Percentiles rank a stretch among this genome's conserved stretches.
Evolutionary conservation across 2,113 vertebrate species (phyloP).

Genomic region (Anthoscopus minutus): DNA sequence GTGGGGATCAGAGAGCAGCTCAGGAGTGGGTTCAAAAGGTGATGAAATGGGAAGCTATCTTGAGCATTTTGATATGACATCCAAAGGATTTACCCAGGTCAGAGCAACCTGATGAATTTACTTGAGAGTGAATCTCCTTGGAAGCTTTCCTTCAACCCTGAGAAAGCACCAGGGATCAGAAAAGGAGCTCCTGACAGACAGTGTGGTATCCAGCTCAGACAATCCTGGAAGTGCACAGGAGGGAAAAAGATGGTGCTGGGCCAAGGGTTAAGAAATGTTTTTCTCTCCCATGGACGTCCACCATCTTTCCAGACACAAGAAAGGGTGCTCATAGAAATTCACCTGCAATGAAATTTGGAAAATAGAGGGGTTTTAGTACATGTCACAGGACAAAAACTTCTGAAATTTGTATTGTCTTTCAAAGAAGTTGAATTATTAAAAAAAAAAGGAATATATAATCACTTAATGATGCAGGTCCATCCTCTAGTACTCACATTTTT

Average conservation of each 20-base stretch:
- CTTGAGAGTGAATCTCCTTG: conserved; percentile 16
- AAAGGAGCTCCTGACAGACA: background rate
- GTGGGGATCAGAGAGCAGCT: background rate
- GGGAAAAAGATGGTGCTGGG: background rate
- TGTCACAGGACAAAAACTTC: background rate
- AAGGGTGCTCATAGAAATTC: background rate
- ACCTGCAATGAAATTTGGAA: background rate
- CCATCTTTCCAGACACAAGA: background rate
- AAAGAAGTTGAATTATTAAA: background rate
- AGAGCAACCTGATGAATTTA: background rate
- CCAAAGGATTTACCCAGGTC: background rate
- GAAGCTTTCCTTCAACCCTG: background rate
- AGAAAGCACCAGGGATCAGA: background rate
- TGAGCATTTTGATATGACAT: background rate
- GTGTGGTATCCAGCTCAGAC: background rate
- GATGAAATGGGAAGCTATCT: background rate
- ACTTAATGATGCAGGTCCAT: background rate
- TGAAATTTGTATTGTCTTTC: background rate
- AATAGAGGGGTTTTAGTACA: rapidly evolving
- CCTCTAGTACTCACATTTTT: background rate
- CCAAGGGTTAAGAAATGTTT: background rate
- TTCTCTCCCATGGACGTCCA: background rate
- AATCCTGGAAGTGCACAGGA: background rate
- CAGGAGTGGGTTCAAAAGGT: conserved; percentile 4
- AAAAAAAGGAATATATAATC: background rate